Evolutionary conservation across 1,140 invertebrate species (phyloP).

Genomic region (Pteromalus puparum): DNA sequence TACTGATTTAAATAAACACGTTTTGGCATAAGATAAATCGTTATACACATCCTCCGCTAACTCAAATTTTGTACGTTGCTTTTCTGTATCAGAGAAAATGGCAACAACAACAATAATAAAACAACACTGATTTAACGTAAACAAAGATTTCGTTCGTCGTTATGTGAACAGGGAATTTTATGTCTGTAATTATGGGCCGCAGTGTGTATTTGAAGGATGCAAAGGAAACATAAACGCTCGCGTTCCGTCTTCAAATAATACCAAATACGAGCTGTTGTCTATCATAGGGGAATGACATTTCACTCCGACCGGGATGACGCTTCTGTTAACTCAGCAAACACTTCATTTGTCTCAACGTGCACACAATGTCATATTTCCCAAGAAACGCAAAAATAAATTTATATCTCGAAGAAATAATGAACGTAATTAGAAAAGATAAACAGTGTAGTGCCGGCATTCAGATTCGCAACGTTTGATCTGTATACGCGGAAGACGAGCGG

Average conservation of each 20-base stretch:
- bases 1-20: conserved; percentile 20
- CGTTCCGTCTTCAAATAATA: neutral
- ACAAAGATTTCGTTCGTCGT: neutral
- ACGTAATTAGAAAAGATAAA: neutral
- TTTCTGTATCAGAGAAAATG: neutral
- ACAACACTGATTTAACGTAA: neutral
- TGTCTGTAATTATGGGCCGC: too few species aligned
- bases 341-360: neutral
- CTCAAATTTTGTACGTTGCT: neutral
- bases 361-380: neutral
- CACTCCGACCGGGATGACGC: neutral
- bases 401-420: too few species aligned
- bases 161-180: neutral
- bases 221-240: neutral
- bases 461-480: neutral
- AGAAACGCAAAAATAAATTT: neutral
- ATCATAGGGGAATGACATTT: conserved; percentile 1
- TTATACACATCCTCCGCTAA: neutral
- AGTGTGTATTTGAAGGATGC: neutral
- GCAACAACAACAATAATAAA: neutral
- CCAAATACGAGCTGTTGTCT: neutral
- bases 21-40: neutral
- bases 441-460: neutral
- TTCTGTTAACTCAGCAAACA: neutral
- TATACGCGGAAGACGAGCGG: neutral